These are phyloP conservation scores for Gymnothorax reevesii DNA, from an alignment of 2,797 vertebrate genomes.

Conservation along the genomic window DNA sequence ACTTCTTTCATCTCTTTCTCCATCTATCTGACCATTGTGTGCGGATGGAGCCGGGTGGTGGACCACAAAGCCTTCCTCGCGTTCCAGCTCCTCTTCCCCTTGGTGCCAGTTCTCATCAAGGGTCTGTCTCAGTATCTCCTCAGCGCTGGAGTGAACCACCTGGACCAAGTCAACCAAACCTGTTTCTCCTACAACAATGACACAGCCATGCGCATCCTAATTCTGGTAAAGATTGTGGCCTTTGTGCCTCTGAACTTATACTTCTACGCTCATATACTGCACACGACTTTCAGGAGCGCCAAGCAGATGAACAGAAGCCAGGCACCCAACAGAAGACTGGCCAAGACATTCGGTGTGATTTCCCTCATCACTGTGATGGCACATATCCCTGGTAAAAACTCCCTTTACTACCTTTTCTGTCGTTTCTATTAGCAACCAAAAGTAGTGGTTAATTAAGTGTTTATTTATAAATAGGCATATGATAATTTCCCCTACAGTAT, in stretches of 20 bases:
- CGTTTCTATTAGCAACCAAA: not conserved
- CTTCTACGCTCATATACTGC: slow-evolving; percentile 60
- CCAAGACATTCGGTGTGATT: slow-evolving; percentile 60
- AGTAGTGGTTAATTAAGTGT: not conserved
- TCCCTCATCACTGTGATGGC: slow-evolving; percentile 61
- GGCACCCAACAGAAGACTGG: slow-evolving; percentile 52
- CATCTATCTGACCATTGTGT: slow-evolving; percentile 61
- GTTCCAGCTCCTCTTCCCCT: slow-evolving; percentile 59
- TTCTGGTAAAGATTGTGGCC: slow-evolving; percentile 45
- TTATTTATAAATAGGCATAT: not conserved
- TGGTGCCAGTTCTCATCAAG: slow-evolving; percentile 53
- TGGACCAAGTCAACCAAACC: slow-evolving; percentile 55
- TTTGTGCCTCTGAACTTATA: slow-evolving; percentile 58
- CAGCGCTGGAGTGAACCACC: slow-evolving; percentile 43
- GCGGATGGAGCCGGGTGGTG: slow-evolving; percentile 48
- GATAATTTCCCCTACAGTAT: no score
- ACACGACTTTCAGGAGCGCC: slow-evolving; percentile 54
- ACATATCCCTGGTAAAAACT: slow-evolving; percentile 57
- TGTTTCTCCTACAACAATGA: slow-evolving; percentile 66
- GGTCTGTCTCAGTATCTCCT: slow-evolving; percentile 54
- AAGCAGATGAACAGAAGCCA: slow-evolving; percentile 61
- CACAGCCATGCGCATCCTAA: slow-evolving; percentile 43
- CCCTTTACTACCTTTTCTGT: not conserved
- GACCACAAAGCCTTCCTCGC: slow-evolving; percentile 51
- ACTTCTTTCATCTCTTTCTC: slow-evolving; percentile 66